Base-by-base conservation (phyloP, 1,140 invertebrate species). In the Nomia melanderi region DNA sequence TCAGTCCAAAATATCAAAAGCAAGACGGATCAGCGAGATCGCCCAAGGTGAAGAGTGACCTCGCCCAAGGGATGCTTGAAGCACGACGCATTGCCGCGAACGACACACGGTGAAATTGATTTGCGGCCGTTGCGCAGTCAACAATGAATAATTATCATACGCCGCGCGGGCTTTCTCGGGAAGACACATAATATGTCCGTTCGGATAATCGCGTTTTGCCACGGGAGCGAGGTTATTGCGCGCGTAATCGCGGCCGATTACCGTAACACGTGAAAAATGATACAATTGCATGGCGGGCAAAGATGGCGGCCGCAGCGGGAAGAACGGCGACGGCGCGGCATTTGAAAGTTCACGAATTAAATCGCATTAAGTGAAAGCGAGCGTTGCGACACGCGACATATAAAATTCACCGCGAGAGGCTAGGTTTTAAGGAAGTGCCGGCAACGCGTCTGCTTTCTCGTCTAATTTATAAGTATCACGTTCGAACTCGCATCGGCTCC, bases 311-410 rank as follows among this genome's bases (percentile, higher is more conserved):
- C n/a, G 17, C 50, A 53, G n/a, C 4, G 23, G 36, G 2, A 56
- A 53, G 41, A 4, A 50, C 50, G 7, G 33, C 11, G 29, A 31
- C 7, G 12, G 2, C 25, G 54, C 39, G 27, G 50, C 56, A 36
- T 53, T 74, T 36, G 81, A 83, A 83, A 78, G 80, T 78, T 75
- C 14, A 74, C 75, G 80, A 82, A 82, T 82, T 83, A 83, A 83
- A 56, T 73, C 70, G 70, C 76, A 72, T 50, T 74, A 66, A 78
- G 81, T 83, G 81, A 83, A 83, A 83, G 81, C 80, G 77, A 71
- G 64, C 67, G 53, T 50, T 77, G 67, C 75, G 67, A 77, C 75
- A 77, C 75, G 57, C 67, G 75, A 63, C 75, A 77, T 50, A 76
- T 71, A 77, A 71, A 77, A 77, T 77, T 77, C 75, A 59, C 69